These are phyloP conservation scores for Clamator glandarius DNA, from an alignment of 2,797 vertebrate species.

Conservation along the genomic window DNA sequence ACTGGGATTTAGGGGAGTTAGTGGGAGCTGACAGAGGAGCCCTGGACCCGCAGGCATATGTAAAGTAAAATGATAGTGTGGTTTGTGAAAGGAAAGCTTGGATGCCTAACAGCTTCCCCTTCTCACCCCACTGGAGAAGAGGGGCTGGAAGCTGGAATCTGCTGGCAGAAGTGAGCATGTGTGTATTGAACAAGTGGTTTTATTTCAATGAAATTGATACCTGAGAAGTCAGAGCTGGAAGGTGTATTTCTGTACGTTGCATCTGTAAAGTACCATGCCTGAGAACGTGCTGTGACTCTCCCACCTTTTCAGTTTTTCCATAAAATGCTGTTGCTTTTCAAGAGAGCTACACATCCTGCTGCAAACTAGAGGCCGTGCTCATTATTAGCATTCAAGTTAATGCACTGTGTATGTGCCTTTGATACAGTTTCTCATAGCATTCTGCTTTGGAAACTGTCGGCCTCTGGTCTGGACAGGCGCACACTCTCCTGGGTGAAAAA, in stretches of 20 bases:
- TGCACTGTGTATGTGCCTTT: accelerated
- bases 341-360: not conserved
- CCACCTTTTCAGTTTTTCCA: not conserved
- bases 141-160: not conserved
- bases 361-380: not conserved
- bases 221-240: not conserved
- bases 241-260: not conserved
- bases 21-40: not conserved
- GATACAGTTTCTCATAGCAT: too few relatives aligned
- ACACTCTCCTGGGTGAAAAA: too few relatives aligned
- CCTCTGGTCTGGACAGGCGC: too few relatives aligned
- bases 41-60: accelerated
- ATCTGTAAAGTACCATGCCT: not conserved
- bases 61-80: not conserved
- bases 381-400: not conserved
- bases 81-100: not conserved
- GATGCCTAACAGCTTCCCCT: not conserved
- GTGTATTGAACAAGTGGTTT: not conserved
- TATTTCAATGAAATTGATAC: not conserved
- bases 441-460: too few relatives aligned
- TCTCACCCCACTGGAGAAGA: not conserved
- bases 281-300: not conserved
- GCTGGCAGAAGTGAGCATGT: not conserved
- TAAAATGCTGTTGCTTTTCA: not conserved
- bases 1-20: not conserved